Base-by-base conservation (phyloP, 2,797 vertebrate genomes). In the Dromococcyx pavoninus region DNA sequence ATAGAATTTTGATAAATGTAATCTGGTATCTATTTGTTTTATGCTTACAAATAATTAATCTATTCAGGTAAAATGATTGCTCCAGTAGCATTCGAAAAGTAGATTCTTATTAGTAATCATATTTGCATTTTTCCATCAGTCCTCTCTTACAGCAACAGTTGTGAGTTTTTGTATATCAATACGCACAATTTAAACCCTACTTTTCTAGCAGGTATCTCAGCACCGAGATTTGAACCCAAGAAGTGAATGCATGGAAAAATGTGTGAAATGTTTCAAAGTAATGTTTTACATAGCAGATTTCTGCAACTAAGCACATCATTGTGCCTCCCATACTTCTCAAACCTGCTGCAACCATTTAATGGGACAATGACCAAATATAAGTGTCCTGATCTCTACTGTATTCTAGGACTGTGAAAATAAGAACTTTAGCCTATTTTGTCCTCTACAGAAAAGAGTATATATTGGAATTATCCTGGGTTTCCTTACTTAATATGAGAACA, bases 231-330 rank as follows among this genome's bases (percentile, higher is more conserved):
- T 16, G 4, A 43, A 8, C 8, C 15, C 10, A 79, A 17, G 6
- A 79, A 53, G 9, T 30, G 8, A 72, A 72, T 23, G 9, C 10
- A 28, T 43, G 13, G 56, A 79, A 91, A 76, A 54, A 1, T 50
- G 7, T 0, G 0, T 46, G 1, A 90, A 69, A 73, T 30, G 0
- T 41, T 69, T 80, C 24, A 30, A 76, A 35, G 4, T 6, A 51
- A 15, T 25, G 9, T 64, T 76, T 85, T 69, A 64, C 3, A 7
- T 4, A 50, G 18, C 1, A 9, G 17, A 44, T n/a, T 69, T 76
- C 74, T 77, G 28, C 30, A 37, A 51, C 2, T 12, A 27, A 76
- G 23, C 0, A 2, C 32, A 28, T 37, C 46, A 61, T 10, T 69
- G 3, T 54, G 48, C 28, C 19, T 25, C 9, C 4, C 19, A 28